Base-by-base conservation (phyloP, 2,888 invertebrate genomes). In the Scaptomyza tumidula region DNA sequence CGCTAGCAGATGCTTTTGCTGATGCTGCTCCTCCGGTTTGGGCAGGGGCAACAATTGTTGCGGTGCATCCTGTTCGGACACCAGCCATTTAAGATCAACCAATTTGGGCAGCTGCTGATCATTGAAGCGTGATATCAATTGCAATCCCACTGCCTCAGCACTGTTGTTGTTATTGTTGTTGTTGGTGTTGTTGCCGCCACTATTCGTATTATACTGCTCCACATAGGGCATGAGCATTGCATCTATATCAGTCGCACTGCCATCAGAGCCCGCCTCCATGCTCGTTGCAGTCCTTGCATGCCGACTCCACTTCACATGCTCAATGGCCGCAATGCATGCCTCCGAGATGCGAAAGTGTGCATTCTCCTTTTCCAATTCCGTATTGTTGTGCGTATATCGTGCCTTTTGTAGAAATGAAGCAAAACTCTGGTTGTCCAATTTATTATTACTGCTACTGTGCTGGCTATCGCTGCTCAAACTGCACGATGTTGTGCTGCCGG, bases 321-420 rank as follows among this genome's bases (percentile, higher is more conserved):
- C 97, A 74, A 97, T 96, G 13, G 96, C 96, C 9, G 96, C 94
- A 71, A 97, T 97, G 88, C 97, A 94, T 0, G 96, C 96, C 91
- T 97, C 97, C 2, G 96, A 96, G 70, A 97, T 95, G 86, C 94
- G 95, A 90, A 97, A 97, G 92, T 97, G 97, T 0, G 97, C 96
- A 92, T 97, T 97, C 92, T 97, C 97, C 88, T 96, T 92, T 86
- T 97, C 97, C 63, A 97, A 92, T 86, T 96, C 96, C 0, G 96
- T 96, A 86, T 95, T 95, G 19, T 94, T 93, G 68, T 94, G 93
- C 33, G 95, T 93, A 87, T 95, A 95, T 76, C 95, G 95, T 50
- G 95, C 94, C 19, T 95, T 95, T 3, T 95, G 94, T 33, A 97
- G 91, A 89, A 96, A 97, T 49, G 95, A 94, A 6, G 94, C 94